These are phyloP conservation scores for Coelopa pilipes DNA, from an alignment of 2,888 invertebrate genomes.

Conservation along the genomic window DNA sequence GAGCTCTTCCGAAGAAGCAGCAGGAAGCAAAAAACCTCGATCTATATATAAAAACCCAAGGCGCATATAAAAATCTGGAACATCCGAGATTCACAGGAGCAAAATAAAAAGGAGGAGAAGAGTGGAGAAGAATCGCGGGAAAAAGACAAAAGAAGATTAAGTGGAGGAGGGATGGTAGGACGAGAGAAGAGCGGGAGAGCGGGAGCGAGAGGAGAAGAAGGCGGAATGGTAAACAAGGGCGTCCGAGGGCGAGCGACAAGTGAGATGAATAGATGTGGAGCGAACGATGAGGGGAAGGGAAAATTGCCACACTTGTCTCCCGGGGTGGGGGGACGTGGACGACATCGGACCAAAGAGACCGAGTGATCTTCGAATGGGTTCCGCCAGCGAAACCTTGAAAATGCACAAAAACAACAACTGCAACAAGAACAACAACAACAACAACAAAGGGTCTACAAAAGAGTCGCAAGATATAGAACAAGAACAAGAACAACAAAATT, in stretches of 20 bases:
- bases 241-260: background rate
- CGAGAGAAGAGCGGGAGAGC: background rate
- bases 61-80: no score
- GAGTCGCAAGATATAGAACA: background rate
- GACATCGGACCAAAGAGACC: background rate
- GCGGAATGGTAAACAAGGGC: background rate
- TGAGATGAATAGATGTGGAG: background rate
- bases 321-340: background rate
- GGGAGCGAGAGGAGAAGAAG: background rate
- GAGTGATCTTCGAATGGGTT: slow-evolving; percentile 18
- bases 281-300: background rate
- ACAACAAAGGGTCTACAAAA: no score
- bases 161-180: background rate
- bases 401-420: background rate
- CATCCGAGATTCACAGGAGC: no score
- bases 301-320: slow-evolving; percentile 25
- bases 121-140: no score
- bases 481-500: no score
- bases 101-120: no score
- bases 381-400: background rate
- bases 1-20: no score
- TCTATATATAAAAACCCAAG: no score
- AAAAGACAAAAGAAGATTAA: background rate
- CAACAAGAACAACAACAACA: no score
- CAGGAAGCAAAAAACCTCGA: no score